Evolutionary conservation across 1,140 invertebrate genomes (phyloP), one percentile per base, ranked within the genome.

Genomic region (Neomicropteryx cornuta): DNA sequence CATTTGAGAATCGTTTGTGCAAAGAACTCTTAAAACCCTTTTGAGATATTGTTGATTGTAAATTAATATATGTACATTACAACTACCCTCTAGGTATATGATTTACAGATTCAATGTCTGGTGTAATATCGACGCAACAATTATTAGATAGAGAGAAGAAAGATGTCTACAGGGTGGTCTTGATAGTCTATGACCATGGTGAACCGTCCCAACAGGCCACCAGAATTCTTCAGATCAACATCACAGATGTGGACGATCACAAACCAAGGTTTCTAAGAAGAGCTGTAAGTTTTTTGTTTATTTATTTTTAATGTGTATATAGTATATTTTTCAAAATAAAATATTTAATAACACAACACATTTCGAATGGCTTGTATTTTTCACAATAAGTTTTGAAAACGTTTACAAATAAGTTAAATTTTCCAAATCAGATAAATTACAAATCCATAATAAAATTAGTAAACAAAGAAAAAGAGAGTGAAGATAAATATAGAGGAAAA

Each of bases 201-300:
- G 67, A 72, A 29, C 82, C 83, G 2, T 78, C 81, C 6, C 84
- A 88, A 48, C 79, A 82, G 40, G 72, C 77, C 1, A 80, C 81
- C 0, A 61, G 79, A 33, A 71, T 86, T 1, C 63, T 86, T 0
- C 72, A 75, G 35, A 73, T 88, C 0, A 68, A 69, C 11, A 71
- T 89, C 1, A 68, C 74, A 2, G 85, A 89, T 47, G 73, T 86
- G 8, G 83, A 90, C 46, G 85, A 90, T 51, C 82, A 87, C 46
- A 74, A 78, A 35, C 85, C 86, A 0, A 66, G 75, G 33, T 87
- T 89, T 42, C 71, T 69, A 5, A 68, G 83, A 44, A 75, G 70
- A 30, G 51, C 77, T 36, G 83, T 85, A 50, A 77, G 71, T 55
- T 34, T 20, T 18, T 27, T 36, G 6, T 23, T 13, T 38, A 5